Percentiles rank a stretch among this genome's conserved stretches.
phyloP scores from a whole-genome alignment of 2,113 vertebrate species.

The Hippocampus abdominalis region DNA sequence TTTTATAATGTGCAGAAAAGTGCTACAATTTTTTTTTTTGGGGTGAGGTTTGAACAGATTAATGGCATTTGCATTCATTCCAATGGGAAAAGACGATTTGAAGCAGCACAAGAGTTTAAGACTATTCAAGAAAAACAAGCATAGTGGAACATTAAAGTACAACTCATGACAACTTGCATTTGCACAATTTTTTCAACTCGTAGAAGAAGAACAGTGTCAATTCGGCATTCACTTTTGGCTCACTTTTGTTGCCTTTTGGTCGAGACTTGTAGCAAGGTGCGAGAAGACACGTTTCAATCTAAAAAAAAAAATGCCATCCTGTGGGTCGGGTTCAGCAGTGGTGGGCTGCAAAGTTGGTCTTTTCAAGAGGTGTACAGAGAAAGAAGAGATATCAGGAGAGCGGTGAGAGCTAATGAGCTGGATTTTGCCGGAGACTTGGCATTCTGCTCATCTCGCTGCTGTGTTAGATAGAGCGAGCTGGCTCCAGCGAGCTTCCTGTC shows the following conservation, averaged over 20 bases:
- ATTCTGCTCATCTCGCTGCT: constrained; percentile 66
- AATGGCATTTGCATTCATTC: too few species aligned
- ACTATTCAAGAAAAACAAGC: too few species aligned
- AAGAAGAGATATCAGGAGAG: constrained; percentile 40
- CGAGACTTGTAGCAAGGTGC: neutral
- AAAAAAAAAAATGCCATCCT: neutral
- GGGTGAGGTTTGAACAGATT: too few species aligned
- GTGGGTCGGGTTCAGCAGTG: constrained; percentile 29
- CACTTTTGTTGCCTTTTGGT: constrained; percentile 11
- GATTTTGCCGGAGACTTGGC: constrained; percentile 71
- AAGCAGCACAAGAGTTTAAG: too few species aligned
- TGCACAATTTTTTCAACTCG: neutral
- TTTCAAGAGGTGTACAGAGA: constrained; percentile 34
- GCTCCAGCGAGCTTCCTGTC: constrained; percentile 73
- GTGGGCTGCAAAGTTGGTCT: constrained; percentile 18
- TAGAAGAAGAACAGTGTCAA: neutral
- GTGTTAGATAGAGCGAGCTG: constrained; percentile 66
- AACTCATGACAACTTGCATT: neutral
- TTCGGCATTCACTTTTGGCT: constrained; percentile 3
- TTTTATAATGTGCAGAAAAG: neutral
- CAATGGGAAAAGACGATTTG: too few species aligned
- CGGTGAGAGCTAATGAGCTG: constrained; percentile 68
- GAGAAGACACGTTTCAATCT: neutral
- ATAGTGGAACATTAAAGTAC: neutral
- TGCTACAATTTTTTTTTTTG: too few species aligned